Base-by-base conservation (phyloP, 2,113 vertebrate species). In the Australoheros scitulus region DNA sequence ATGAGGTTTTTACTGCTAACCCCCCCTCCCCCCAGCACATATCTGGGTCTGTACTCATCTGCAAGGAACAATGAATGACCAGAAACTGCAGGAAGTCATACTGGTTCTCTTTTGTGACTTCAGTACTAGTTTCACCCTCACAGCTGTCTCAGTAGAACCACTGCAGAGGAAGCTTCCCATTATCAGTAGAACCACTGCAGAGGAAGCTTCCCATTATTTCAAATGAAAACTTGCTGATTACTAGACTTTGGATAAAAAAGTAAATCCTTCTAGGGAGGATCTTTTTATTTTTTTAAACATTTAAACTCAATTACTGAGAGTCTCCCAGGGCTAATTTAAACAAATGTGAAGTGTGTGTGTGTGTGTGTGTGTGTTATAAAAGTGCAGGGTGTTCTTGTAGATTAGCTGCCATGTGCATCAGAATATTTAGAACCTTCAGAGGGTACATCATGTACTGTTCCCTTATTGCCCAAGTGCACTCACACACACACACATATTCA, bases 371-470 rank as follows among this genome's bases (percentile, higher is more conserved):
- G 55, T 36, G 79, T 13, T 74, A 58, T 64, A 47, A 56, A 68
- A 59, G 55, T 11, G 29, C 11, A 74, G 24, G 50, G 56, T 41
- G 58, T 52, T 75, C 82, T 79, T 3, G 4, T 41, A 81, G 85
- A 88, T 91, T 63, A 88, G 87, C 64, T 77, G 55, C 56, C 58
- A 55, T 86, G 79, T 65, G 80, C 61, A 85, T 85, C 87, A 80
- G 82, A 89, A 88, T 88, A 85, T 91, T 90, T 87, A 81, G 85
- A 84, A 85, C 76, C 76, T 85, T 82, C 70, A 56, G 75, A 36
- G 85, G 79, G 91, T 86, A 92, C 92, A 93, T 86, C 34, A 61
- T 83, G 91, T 92, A 41, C 87, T 2, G 58, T 83, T 84, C 87
- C 65, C 74, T 83, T 81, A 76, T 85, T 86, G 76, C 70, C 63